Base-by-base conservation (phyloP, 2,888 invertebrate species). In the Cerastis leucographa region DNA sequence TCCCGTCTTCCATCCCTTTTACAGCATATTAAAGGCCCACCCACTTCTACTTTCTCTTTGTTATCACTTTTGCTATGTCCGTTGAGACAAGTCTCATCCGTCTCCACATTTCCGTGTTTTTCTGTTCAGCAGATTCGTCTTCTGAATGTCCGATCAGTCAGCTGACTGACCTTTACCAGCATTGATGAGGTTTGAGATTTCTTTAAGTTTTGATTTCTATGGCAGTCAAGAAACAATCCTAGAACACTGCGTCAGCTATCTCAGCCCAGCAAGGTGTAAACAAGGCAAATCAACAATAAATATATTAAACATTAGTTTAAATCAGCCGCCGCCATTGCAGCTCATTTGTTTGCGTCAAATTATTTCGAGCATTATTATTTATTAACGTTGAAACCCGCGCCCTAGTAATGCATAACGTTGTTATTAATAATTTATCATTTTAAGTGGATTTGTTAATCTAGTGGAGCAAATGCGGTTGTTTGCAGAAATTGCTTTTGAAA, bases 301-400 rank as follows among this genome's bases (percentile, higher is more conserved):
- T 81, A 74, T 81, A 85, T 74, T 64, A 76, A 85, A 81, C 85
- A 81, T 87, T 75, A 56, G 61, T 74, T 74, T 86, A 71, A 74
- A 79, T 87, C 71, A 75, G 46, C 49, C 49, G 44, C 78, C 71
- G 40, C 71, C 51, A 64, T 70, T 76, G 71, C 78, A 72, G 65
- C 46, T 69, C 78, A 84, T 85, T 87, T 79, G 87, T 87, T 81
- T 51, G 46, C 71, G 82, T 85, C 85, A 79, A 81, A 87, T 85
- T 74, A 86, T 85, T 87, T 77, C 73, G 73, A 74, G 42, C 81
- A 62, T 78, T 81, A 85, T 84, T 85, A 81, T 80, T 85, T 74
- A 81, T 84, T 49, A 44, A 75, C 70, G 71, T 51, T 70, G 62
- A 25, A 84, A 73, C 71, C 65, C 51, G 19, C 19, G 59, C 76